Evolutionary conservation across 2,888 invertebrate genomes (phyloP).

Genomic region (Isoperla grammatica): DNA sequence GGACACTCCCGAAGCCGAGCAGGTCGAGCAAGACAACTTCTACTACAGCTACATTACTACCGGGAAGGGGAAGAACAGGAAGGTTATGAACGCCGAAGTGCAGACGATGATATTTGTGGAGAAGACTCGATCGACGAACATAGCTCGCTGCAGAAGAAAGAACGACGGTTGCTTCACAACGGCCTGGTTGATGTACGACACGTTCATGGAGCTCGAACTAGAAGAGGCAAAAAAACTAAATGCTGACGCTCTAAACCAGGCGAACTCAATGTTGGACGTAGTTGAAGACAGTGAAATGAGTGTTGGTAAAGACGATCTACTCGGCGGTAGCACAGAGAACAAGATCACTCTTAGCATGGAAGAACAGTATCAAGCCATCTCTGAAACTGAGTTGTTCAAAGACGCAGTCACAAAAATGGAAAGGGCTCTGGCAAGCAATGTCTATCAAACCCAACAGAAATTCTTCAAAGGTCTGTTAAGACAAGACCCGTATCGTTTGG

Average conservation of each 20-base stretch:
- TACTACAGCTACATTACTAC: slow-evolving; percentile 60
- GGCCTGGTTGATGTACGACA: slow-evolving; percentile 73
- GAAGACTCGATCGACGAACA: slow-evolving; percentile 60
- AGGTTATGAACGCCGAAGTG: slow-evolving; percentile 59
- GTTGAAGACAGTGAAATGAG: not conserved
- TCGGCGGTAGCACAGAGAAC: not conserved
- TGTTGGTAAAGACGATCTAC: not conserved
- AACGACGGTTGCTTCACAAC: slow-evolving; percentile 62
- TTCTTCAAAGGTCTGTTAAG: slow-evolving; percentile 59
- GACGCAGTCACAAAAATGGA: slow-evolving; percentile 61
- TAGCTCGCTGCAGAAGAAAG: slow-evolving; percentile 49
- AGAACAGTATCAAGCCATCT: slow-evolving; percentile 15
- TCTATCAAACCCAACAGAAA: slow-evolving; percentile 61
- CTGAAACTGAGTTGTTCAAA: slow-evolving; percentile 43
- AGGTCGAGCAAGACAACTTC: slow-evolving; percentile 57
- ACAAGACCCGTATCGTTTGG: slow-evolving; percentile 56
- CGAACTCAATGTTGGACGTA: not conserved
- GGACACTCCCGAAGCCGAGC: slow-evolving; percentile 52
- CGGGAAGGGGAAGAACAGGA: slow-evolving; percentile 62
- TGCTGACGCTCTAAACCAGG: not conserved
- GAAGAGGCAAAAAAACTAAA: slow-evolving; percentile 35
- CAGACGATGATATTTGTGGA: slow-evolving; percentile 58
- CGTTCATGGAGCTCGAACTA: slow-evolving; percentile 47
- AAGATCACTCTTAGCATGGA: not conserved
- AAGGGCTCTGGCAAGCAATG: slow-evolving; percentile 64